These are phyloP conservation scores for Ia io DNA, from an alignment of 2,113 vertebrate genomes.

Conservation along the genomic window DNA sequence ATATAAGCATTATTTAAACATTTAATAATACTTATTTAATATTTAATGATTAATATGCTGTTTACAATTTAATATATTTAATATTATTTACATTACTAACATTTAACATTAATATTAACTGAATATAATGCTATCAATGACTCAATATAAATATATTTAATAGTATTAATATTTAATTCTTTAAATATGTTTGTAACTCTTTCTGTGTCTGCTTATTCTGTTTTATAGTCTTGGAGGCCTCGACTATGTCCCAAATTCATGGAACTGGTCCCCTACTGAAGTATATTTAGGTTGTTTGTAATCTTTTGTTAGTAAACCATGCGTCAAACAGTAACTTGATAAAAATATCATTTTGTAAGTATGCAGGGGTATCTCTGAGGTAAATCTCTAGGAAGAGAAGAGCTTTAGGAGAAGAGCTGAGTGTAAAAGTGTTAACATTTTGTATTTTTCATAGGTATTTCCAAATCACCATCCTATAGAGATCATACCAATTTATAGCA, in stretches of 20 bases:
- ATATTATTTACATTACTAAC: not conserved
- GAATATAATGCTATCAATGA: not conserved
- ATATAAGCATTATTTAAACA: conserved; percentile 8
- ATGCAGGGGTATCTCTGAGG: not conserved
- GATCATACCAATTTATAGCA: not conserved
- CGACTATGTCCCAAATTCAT: not conserved
- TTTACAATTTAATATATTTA: not conserved
- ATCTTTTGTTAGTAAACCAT: not conserved
- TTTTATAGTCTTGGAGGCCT: not conserved
- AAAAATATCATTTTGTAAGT: not conserved
- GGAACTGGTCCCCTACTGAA: not conserved
- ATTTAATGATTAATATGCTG: not conserved
- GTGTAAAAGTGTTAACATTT: not conserved
- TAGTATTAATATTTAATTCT: not conserved
- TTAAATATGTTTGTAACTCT: not conserved
- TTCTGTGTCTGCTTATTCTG: not conserved
- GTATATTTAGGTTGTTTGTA: not conserved
- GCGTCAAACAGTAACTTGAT: not conserved
- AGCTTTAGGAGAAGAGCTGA: not conserved
- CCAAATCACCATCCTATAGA: not conserved
- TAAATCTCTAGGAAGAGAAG: not conserved
- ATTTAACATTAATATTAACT: not conserved
- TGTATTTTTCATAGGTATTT: not conserved
- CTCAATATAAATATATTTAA: not conserved
- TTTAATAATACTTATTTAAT: not conserved